Evolutionary conservation across 2,888 invertebrate genomes (phyloP).

Genomic region (Eristalis arbustorum): DNA sequence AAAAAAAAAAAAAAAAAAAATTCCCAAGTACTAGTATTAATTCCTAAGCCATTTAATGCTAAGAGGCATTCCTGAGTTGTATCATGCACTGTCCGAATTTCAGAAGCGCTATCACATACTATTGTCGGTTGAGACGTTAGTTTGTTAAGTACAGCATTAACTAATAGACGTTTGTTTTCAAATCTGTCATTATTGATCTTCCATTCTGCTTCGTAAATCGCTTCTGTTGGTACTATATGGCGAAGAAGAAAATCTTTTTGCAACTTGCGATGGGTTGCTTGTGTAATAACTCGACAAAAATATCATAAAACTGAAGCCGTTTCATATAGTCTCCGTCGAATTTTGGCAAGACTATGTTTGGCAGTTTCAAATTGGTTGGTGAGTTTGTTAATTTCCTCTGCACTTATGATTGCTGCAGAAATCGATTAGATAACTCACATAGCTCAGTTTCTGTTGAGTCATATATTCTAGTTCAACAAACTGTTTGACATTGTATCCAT

Average conservation of each 20-base stretch:
- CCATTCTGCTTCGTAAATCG: slow-evolving; percentile 5
- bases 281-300: slow-evolving; percentile 1
- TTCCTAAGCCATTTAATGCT: not conserved
- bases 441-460: not conserved
- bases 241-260: not conserved
- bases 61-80: not conserved
- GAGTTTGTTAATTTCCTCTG: not conserved
- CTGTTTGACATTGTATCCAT: no score
- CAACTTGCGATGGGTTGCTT: not conserved
- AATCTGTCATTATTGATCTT: not conserved
- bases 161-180: not conserved
- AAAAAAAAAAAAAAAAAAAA: no score
- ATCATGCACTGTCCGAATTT: not conserved
- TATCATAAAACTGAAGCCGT: not conserved
- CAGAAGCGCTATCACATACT: not conserved
- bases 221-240: not conserved
- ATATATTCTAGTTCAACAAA: not conserved
- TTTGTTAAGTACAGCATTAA: not conserved
- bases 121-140: not conserved
- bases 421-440: not conserved
- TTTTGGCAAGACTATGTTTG: no score
- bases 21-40: not conserved
- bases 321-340: slow-evolving; percentile 9
- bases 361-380: not conserved
- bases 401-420: no score